Base-by-base conservation (phyloP, 2,888 invertebrate genomes). In the Cheilosia vernalis region DNA sequence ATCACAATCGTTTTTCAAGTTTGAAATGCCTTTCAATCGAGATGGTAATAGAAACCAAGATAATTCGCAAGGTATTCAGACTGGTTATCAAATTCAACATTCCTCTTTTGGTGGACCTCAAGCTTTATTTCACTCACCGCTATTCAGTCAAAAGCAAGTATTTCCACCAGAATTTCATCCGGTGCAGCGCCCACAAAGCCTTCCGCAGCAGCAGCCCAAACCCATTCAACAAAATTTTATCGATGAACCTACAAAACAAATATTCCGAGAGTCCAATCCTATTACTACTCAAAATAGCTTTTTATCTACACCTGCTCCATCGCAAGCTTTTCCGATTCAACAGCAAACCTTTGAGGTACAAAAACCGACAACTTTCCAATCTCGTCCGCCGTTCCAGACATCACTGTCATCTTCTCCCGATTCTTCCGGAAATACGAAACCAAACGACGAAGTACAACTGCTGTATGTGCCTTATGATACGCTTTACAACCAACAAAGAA, bases 391-490 rank as follows among this genome's bases (percentile, higher is more conserved):
- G 10, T 88, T 87, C 64, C 87, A 87, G 17, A 10, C 77, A 63
- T 42, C 70, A 33, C 17, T 60, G 2, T 63, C 88, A 0, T 78
- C 89, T 0, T 80, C 88, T 0, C 87, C 89, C 7, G 64, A 88
- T 0, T 51, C 89, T 0, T 69, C 88, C 13, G 27, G 58, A 1
- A 70, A 67, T 15, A 47, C 82, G 17, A 88, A 88, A 73, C 88
- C 94, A 90, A 92, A 93, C 88, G 95, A 95, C 90, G 95, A 95
- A 91, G 95, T 97, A 0, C 97, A 97, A 89, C 91, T 97, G 44
- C 93, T 97, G 0, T 97, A 97, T 89, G 96, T 97, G 0, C 97
- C 97, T 5, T 93, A 96, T 27, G 96, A 97, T 89, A 94, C 96
- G 0, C 90, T 96, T 24, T 94, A 94, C 87, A 92, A 94, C 89